These are phyloP conservation scores for Cryptotis parvus DNA, from an alignment of 2,113 vertebrate genomes.

Conservation along the genomic window DNA sequence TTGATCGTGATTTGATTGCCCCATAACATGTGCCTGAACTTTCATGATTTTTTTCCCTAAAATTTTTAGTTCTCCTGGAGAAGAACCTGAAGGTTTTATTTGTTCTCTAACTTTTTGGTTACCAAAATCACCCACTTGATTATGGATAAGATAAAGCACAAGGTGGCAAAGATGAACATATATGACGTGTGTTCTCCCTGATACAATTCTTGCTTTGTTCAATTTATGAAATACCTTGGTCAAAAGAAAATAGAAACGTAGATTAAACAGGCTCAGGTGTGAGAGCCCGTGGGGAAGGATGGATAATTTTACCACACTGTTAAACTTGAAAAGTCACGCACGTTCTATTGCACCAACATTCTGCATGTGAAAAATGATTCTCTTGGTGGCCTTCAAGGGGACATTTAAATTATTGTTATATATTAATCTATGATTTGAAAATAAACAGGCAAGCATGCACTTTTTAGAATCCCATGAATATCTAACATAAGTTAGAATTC, in stretches of 20 bases:
- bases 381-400: background rate
- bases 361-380: background rate
- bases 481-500: background rate
- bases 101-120: background rate
- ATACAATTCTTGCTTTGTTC: background rate
- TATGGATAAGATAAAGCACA: background rate
- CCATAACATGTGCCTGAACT: background rate
- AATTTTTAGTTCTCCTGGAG: too few relatives aligned
- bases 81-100: background rate
- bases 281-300: background rate
- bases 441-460: background rate
- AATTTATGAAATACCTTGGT: background rate
- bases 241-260: background rate
- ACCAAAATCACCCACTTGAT: background rate
- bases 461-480: background rate
- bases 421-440: constrained; percentile 40
- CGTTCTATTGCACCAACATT: background rate
- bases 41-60: too few relatives aligned
- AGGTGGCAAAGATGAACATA: background rate
- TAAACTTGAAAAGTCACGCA: background rate
- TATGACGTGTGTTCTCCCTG: background rate
- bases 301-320: background rate
- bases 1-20: background rate
- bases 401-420: constrained; percentile 13
- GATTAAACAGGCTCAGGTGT: background rate